Conservation (phyloP, 2,113 vertebrate species). For the mouse (Mus musculus) region DNA sequence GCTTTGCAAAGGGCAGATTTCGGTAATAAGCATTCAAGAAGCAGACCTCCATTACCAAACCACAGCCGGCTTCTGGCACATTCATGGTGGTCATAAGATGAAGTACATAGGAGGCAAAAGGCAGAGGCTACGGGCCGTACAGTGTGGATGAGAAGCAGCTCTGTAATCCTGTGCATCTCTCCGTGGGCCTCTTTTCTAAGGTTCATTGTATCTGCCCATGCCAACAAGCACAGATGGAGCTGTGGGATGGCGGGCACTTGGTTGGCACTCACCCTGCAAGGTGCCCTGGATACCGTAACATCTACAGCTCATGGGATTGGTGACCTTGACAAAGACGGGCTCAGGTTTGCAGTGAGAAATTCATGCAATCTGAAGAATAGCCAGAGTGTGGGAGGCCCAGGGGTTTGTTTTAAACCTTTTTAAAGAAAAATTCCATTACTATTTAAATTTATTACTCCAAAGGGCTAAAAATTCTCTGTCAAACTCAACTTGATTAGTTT, state of each 20-base stretch:
- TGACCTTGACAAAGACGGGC: neutral
- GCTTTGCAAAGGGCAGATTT: neutral
- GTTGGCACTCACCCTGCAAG: neutral
- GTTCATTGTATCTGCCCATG: neutral
- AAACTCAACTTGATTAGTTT: neutral
- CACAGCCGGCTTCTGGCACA: neutral
- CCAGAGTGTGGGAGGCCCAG: too few species aligned
- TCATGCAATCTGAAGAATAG: neutral
- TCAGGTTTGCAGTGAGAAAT: neutral
- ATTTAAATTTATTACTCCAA: neutral
- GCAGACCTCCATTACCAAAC: neutral
- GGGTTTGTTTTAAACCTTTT: neutral
- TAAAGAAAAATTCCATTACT: neutral
- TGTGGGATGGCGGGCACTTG: rapidly evolving
- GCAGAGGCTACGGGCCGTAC: neutral
- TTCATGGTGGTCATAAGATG: rapidly evolving
- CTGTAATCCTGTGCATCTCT: rapidly evolving
- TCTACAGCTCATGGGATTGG: neutral
- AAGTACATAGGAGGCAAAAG: neutral
- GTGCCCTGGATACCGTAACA: neutral
- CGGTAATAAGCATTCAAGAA: neutral
- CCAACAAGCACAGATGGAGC: neutral
- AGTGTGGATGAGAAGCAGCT: rapidly evolving
- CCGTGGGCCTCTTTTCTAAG: neutral
- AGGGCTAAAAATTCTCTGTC: neutral